Percentiles rank a stretch among this genome's conserved stretches.
Evolutionary conservation across 2,113 vertebrate species (phyloP).

Genomic region (Gorsachius goisagi): DNA sequence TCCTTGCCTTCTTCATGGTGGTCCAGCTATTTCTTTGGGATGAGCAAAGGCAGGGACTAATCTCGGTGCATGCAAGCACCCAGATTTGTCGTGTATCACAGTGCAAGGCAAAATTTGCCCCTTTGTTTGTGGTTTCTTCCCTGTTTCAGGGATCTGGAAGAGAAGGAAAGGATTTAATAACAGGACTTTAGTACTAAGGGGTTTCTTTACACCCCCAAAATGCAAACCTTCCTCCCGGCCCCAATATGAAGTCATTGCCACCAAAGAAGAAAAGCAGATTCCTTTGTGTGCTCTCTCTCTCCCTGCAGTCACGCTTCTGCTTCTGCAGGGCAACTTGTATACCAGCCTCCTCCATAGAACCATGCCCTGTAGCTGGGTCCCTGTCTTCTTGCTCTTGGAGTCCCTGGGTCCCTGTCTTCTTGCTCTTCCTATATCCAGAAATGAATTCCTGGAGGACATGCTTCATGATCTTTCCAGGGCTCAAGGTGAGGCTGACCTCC

Average conservation of each 20-base stretch:
- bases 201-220: not conserved
- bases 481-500: not conserved
- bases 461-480: not conserved
- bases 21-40: not conserved
- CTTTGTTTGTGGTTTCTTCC: not conserved
- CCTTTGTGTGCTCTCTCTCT: not conserved
- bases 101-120: not conserved
- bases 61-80: not conserved
- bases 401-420: not conserved
- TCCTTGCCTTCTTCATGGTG: not conserved
- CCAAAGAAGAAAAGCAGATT: not conserved
- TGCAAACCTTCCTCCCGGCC: not conserved
- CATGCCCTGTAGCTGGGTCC: too few relatives aligned
- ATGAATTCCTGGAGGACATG: not conserved
- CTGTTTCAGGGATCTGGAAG: not conserved
- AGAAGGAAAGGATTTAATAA: not conserved
- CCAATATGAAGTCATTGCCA: not conserved
- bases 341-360: not conserved
- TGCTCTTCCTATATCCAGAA: not conserved
- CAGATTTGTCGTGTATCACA: rapidly evolving
- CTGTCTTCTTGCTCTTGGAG: not conserved
- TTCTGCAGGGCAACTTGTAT: not conserved
- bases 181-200: not conserved
- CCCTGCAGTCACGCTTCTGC: too few relatives aligned
- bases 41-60: not conserved